A percentile compares a stretch with the other conserved stretches of the same genome.
Evolutionary conservation across 2,113 vertebrate species (phyloP).

Genomic region (Butorides virescens): DNA sequence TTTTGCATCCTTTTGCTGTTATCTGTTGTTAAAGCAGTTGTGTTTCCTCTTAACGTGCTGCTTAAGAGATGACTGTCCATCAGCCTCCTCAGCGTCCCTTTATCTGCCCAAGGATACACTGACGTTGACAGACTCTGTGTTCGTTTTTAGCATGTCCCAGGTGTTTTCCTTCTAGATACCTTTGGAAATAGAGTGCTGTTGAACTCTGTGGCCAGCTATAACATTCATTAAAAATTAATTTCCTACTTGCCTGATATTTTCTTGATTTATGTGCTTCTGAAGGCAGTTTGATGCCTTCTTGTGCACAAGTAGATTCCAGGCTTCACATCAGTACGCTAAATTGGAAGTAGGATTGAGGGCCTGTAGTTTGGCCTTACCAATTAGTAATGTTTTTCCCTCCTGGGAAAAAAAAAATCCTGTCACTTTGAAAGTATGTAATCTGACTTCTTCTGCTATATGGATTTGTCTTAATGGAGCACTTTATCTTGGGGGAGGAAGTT

Average conservation of each 20-base stretch:
- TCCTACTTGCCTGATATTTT: not conserved
- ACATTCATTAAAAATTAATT: constrained; percentile 44
- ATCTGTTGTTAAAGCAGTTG: not conserved
- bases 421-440: not conserved
- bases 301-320: not conserved
- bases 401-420: not conserved
- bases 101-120: not conserved
- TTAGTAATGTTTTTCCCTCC: not conserved
- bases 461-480: not conserved
- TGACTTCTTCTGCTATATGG: not conserved
- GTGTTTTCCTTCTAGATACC: not conserved
- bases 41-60: not conserved
- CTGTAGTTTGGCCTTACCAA: not conserved
- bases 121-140: not conserved
- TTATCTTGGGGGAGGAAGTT: not conserved
- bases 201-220: not conserved
- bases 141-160: not conserved
- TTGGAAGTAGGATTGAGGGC: not conserved
- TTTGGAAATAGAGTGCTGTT: not conserved
- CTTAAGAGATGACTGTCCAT: not conserved
- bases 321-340: not conserved
- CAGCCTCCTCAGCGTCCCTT: not conserved
- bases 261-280: constrained; percentile 29
- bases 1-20: not conserved
- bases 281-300: not conserved